A percentile compares a stretch with the other conserved stretches of the same genome.
Evolutionary conservation across 1,140 invertebrate genomes (phyloP).

Genomic region (Globodera rostochiensis): DNA sequence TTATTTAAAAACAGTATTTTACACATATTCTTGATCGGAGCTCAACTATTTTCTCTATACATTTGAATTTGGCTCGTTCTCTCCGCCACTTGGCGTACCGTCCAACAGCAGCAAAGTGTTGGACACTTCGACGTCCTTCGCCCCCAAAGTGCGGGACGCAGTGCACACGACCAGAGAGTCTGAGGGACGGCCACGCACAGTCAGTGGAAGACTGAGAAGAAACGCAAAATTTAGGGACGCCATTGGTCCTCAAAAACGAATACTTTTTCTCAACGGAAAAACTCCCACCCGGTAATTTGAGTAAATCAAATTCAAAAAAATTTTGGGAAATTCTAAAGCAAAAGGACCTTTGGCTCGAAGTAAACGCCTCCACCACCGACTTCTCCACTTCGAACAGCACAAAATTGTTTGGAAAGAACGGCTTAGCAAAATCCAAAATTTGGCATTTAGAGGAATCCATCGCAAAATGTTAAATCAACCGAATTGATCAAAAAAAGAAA

Average conservation of each 20-base stretch:
- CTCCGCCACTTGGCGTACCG: not conserved
- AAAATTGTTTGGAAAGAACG: not conserved
- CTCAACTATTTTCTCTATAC: not conserved
- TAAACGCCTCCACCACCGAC: not conserved
- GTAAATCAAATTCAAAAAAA: not conserved
- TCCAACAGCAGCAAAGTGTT: conserved; percentile 9
- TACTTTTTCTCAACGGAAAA: no score
- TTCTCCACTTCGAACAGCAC: conserved; percentile 2
- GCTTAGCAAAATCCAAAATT: not conserved
- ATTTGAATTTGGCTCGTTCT: not conserved
- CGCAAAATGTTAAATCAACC: not conserved
- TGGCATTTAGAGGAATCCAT: not conserved
- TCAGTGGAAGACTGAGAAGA: not conserved
- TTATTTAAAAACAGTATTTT: no score
- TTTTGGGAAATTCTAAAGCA: not conserved
- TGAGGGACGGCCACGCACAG: conserved; percentile 1
- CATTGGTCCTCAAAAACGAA: not conserved
- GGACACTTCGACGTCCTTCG: conserved; percentile 16
- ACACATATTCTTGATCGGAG: no score
- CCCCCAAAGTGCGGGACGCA: not conserved
- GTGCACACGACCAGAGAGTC: conserved; percentile 19
- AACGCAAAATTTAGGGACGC: not conserved
- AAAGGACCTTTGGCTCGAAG: not conserved
- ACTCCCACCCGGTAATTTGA: not conserved
- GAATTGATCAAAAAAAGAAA: not conserved